Evolutionary conservation across 2,888 invertebrate genomes (phyloP).

Genomic region (Parthenolecanium corni): DNA sequence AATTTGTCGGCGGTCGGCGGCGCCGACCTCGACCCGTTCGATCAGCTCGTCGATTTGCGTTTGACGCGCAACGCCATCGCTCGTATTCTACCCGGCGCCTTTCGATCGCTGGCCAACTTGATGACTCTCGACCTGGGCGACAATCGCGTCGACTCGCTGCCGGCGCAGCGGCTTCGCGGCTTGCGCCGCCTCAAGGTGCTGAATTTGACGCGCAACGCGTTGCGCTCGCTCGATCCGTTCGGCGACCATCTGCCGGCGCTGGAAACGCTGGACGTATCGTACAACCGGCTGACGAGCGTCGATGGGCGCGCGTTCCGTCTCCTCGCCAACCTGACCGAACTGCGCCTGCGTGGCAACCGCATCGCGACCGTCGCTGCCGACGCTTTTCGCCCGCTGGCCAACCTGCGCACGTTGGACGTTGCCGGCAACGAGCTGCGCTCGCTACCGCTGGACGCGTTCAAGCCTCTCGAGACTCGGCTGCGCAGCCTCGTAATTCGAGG

Average conservation of each 20-base stretch:
- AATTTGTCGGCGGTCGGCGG: constrained; percentile 72
- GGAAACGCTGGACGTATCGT: constrained; percentile 68
- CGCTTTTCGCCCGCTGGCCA: constrained; percentile 62
- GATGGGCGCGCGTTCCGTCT: constrained; percentile 63
- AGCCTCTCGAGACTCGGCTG: constrained; percentile 69
- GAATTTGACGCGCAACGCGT: constrained; percentile 71
- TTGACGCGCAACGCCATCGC: constrained; percentile 62
- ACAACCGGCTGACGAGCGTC: constrained; percentile 67
- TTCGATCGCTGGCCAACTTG: constrained; percentile 62
- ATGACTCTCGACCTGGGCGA: constrained; percentile 67
- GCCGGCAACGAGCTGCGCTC: constrained; percentile 72
- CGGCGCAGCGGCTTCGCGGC: constrained; percentile 71
- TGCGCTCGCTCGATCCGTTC: constrained; percentile 71
- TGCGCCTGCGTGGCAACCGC: constrained; percentile 71
- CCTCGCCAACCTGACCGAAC: constrained; percentile 61
- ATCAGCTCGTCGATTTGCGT: constrained; percentile 61
- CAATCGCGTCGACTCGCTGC: constrained; percentile 70
- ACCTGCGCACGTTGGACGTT: constrained; percentile 62
- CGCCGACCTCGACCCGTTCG: constrained; percentile 74
- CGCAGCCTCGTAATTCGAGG: constrained; percentile 62
- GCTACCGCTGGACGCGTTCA: constrained; percentile 63
- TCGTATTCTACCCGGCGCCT: constrained; percentile 72
- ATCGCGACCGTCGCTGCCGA: constrained; percentile 62
- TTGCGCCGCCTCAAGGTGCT: constrained; percentile 58
- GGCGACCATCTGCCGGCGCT: constrained; percentile 63